Conservation (phyloP, 2,113 vertebrate species). For the Nansenia antarctica region DNA sequence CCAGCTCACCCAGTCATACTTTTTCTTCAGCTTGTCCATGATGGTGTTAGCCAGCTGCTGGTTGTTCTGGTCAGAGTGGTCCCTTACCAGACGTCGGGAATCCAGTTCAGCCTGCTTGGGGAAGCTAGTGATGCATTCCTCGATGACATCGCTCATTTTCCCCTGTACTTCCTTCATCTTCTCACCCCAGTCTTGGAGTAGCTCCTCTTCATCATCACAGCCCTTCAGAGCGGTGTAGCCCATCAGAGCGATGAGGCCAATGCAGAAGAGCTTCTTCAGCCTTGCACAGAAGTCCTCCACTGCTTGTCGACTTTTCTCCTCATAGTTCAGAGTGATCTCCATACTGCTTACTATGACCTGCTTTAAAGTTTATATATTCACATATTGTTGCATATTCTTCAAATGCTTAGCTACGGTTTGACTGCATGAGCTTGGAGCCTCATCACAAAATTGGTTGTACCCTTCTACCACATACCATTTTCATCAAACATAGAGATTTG, state of each 20-base stretch:
- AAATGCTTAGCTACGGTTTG: no score
- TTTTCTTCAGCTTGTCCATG: constrained; percentile 61
- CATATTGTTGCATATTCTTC: no score
- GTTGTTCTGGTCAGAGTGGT: constrained; percentile 48
- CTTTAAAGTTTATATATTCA: no score
- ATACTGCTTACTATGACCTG: no score
- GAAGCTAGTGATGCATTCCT: constrained; percentile 73
- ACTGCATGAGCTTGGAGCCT: no score
- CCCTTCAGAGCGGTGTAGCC: constrained; percentile 72
- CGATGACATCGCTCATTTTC: constrained; percentile 70
- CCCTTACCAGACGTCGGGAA: constrained; percentile 56
- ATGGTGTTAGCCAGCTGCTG: constrained; percentile 66
- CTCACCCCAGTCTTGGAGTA: constrained; percentile 70
- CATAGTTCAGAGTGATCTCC: constrained; percentile 74
- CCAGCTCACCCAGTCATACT: constrained; percentile 79
- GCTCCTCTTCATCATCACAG: constrained; percentile 59
- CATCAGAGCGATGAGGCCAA: constrained; percentile 75
- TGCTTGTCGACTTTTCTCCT: constrained; percentile 72
- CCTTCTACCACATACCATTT: no score
- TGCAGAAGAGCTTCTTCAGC: constrained; percentile 77
- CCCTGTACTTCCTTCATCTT: constrained; percentile 73
- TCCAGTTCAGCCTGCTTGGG: constrained; percentile 70
- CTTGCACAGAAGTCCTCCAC: constrained; percentile 77
- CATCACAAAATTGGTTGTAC: no score
- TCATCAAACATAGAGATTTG: no score